phyloP scores from a whole-genome alignment of 2,113 vertebrate species.

The Mohoua ochrocephala region DNA sequence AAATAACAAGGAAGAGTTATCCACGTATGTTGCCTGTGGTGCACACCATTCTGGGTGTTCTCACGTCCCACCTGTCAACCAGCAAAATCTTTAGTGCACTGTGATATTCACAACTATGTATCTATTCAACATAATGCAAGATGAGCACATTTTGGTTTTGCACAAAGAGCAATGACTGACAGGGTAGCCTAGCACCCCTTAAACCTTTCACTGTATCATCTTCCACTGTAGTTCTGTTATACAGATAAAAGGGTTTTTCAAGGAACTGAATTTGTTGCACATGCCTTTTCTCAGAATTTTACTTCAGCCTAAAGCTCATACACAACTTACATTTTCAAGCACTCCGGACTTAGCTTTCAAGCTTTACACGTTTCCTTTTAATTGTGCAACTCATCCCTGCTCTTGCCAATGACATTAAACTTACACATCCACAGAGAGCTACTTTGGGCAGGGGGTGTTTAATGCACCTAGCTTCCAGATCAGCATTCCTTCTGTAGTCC shows the following conservation, averaged over 20 bases:
- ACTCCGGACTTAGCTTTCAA: not conserved
- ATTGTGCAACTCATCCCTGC: not conserved
- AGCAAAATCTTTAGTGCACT: not conserved
- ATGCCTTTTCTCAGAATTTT: not conserved
- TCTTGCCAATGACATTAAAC: not conserved
- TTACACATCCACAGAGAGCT: not conserved
- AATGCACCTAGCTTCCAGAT: not conserved
- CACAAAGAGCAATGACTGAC: not conserved
- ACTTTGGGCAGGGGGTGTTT: not conserved
- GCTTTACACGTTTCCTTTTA: not conserved
- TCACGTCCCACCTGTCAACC: rapidly evolving
- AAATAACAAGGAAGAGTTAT: not conserved
- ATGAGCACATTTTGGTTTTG: not conserved
- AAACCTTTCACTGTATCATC: not conserved
- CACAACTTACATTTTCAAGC: not conserved
- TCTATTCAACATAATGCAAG: not conserved
- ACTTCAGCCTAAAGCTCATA: not conserved
- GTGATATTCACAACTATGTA: not conserved
- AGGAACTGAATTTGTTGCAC: not conserved
- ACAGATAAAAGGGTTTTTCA: not conserved
- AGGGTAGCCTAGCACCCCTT: not conserved
- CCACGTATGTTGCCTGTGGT: not conserved
- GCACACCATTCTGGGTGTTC: not conserved
- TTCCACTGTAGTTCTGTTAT: not conserved
- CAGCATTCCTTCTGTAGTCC: not conserved